phyloP scores from a whole-genome alignment of 2,888 invertebrate species.

The Chalcosyrphus nemorum region DNA sequence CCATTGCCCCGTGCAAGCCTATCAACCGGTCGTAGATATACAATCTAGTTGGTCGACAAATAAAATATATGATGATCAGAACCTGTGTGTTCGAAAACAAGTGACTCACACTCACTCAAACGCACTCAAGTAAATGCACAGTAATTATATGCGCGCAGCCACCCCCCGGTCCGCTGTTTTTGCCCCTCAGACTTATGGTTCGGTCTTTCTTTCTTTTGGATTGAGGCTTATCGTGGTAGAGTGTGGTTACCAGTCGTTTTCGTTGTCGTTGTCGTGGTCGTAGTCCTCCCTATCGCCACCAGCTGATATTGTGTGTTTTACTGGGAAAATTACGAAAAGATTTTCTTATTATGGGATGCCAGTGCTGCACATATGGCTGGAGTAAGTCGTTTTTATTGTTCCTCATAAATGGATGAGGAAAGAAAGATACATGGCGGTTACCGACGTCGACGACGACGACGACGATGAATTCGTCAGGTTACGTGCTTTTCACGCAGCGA shows the following conservation, averaged over 20 bases:
- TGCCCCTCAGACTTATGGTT: constrained; percentile 3
- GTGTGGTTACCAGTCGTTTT: constrained; percentile 27
- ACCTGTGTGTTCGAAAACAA: constrained; percentile 58
- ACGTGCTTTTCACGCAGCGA: constrained; percentile 53
- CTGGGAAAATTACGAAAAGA: constrained; percentile 36
- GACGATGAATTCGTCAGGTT: constrained; percentile 43
- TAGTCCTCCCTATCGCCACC: constrained; percentile 39
- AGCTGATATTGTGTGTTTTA: constrained; percentile 36
- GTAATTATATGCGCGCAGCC: constrained; percentile 48
- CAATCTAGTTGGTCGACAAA: constrained; percentile 42
- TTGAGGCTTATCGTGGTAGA: constrained; percentile 57
- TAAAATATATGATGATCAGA: constrained; percentile 38
- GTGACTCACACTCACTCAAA: constrained; percentile 49
- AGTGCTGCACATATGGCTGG: constrained; percentile 43
- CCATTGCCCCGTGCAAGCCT: constrained; percentile 42
- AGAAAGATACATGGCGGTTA: constrained; percentile 34
- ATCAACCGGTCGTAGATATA: constrained; percentile 44
- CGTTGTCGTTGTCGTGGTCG: neutral
- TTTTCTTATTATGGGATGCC: constrained; percentile 59
- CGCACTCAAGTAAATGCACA: constrained; percentile 35
- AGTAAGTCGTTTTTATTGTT: constrained; percentile 60
- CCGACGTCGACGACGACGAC: neutral
- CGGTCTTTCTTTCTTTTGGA: constrained; percentile 6
- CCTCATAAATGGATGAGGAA: constrained; percentile 53
- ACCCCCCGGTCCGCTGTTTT: no score